Base-by-base conservation (phyloP, 2,113 vertebrate genomes). In the Hirundichthys speculiger region DNA sequence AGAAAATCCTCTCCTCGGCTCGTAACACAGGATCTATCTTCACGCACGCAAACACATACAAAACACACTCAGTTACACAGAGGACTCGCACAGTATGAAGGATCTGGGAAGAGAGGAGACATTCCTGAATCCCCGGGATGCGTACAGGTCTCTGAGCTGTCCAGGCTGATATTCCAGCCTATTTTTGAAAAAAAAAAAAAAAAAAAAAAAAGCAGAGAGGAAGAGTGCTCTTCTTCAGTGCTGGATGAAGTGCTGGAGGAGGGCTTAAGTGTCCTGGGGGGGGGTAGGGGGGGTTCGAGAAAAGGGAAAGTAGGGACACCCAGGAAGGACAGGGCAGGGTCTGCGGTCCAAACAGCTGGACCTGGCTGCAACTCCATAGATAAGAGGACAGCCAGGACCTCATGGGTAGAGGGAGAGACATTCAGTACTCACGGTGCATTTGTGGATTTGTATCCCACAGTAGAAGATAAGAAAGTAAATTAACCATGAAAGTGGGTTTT, bases 291-390 rank as follows among this genome's bases (percentile, higher is more conserved):
- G 60, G 80, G 56, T 24, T 2, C 57, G 72, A 55, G 47, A 8
- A 77, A 64, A 70, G 70, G 71, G 71, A 89, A 80, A 79, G 76
- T 27, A 41, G 81, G 84, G 87, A 85, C 79, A 82, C 72, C 78
- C 59, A 77, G 64, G 59, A 74, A 78, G 77, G 70, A 81, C 73
- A 49, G 54, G 75, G 83, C 78, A 51, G 52, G 72, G 73, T 77
- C 79, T 65, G 38, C 21, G 40, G 73, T 86, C 89, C 83, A 75
- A 90, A 87, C 89, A 90, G 89, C 87, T 92, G 91, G 84, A 88
- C 38, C 78, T 85, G 85, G 75, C 79, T 39, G 25, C 8, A 59
- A 66, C 76, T 86, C 86, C 68, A 88, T 27, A 82, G 66, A 75
- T 73, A 55, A 57, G 57, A 70, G 41, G 53, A 69, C 21, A 38